A percentile compares a stretch with the other conserved stretches of the same genome.
phyloP scores from a whole-genome alignment of 1,140 invertebrate genomes.

The Drosophila ercepeae region DNA sequence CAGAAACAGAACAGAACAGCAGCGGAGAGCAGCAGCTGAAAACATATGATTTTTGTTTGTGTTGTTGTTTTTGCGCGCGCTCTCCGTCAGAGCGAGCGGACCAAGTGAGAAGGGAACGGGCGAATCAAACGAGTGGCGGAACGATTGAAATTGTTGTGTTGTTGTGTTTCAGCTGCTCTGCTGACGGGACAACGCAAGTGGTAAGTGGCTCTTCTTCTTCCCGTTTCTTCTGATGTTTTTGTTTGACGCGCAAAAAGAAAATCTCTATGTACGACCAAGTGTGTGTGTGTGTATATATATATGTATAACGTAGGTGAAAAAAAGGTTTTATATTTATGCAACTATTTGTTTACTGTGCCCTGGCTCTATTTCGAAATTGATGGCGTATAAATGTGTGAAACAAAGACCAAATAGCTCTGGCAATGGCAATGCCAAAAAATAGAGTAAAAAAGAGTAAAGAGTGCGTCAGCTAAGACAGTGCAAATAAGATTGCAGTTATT shows the following conservation, averaged over 20 bases:
- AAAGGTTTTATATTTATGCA: conserved; percentile 28
- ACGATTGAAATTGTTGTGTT: conserved; percentile 35
- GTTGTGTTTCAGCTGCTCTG: conserved; percentile 42
- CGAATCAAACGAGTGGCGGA: conserved; percentile 17
- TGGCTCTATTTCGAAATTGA: conserved; percentile 10
- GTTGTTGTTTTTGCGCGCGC: conserved; percentile 65
- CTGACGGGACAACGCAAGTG: conserved; percentile 49
- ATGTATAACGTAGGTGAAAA: conserved; percentile 15
- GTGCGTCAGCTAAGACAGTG: background rate
- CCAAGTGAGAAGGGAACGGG: conserved; percentile 41
- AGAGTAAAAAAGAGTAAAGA: conserved; percentile 11
- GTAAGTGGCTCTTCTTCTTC: conserved; percentile 41
- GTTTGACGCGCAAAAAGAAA: conserved; percentile 45
- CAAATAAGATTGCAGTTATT: conserved; percentile 27
- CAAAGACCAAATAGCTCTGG: conserved; percentile 33
- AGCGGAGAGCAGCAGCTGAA: conserved; percentile 60
- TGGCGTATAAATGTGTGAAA: conserved; percentile 49
- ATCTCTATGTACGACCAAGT: conserved; percentile 6
- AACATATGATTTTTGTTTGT: conserved; percentile 83
- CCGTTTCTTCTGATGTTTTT: conserved; percentile 28
- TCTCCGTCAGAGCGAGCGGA: conserved; percentile 21
- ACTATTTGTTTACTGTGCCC: conserved; percentile 41
- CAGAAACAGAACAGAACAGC: conserved; percentile 5
- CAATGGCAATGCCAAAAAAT: background rate
- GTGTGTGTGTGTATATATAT: conserved; percentile 10